Conservation (phyloP, 1,140 invertebrate species). For the Cephus cinctus region DNA sequence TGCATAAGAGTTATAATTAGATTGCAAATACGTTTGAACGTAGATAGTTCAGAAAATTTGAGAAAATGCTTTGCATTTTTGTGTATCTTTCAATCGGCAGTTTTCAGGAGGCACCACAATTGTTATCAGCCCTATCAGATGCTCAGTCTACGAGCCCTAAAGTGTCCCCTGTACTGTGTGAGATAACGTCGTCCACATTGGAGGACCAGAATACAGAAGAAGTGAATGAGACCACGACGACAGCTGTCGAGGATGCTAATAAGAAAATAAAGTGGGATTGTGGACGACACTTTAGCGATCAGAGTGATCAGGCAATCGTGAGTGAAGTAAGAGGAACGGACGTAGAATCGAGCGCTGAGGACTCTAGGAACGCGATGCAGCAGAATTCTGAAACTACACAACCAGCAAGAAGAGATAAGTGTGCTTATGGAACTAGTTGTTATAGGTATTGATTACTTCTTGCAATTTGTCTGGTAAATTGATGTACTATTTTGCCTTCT, state of each 20-base stretch:
- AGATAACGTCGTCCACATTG: too few relatives aligned
- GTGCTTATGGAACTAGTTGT: constrained; percentile 18
- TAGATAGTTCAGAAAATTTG: too few relatives aligned
- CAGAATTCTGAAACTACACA: background rate
- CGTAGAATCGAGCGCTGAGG: background rate
- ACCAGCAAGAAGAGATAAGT: constrained; percentile 10
- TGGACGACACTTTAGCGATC: constrained; percentile 17
- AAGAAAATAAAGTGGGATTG: constrained; percentile 27
- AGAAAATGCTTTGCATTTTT: too few relatives aligned
- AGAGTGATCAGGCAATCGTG: constrained; percentile 4
- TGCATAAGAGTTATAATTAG: too few relatives aligned
- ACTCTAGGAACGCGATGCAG: background rate
- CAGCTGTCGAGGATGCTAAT: background rate
- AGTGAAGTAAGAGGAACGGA: background rate
- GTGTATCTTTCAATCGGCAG: too few relatives aligned
- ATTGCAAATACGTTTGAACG: too few relatives aligned
- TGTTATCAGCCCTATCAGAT: too few relatives aligned
- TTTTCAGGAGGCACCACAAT: too few relatives aligned
- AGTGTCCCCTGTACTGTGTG: too few relatives aligned
- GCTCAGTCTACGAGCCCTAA: too few relatives aligned
- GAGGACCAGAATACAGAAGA: too few relatives aligned
- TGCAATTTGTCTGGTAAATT: background rate
- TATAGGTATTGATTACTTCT: constrained; percentile 13
- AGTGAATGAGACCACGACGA: constrained; percentile 6
- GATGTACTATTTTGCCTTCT: too few relatives aligned